Conservation (phyloP, 2,888 invertebrate species). For the Trichopoda pennipes region DNA sequence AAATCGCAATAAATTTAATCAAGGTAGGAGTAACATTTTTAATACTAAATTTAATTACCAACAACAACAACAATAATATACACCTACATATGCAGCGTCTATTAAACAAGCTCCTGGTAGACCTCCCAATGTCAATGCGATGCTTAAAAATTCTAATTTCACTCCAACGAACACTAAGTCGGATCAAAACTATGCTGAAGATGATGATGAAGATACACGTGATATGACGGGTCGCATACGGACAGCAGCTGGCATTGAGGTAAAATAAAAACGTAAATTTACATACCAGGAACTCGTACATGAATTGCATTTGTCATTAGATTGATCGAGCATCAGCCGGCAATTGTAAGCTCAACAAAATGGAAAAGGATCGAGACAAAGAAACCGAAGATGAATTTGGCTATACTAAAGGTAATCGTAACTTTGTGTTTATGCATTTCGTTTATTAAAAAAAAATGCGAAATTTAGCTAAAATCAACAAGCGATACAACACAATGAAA, state of each 20-base stretch:
- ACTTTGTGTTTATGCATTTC: background rate
- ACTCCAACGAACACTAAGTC: constrained; percentile 72
- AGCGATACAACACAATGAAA: constrained; percentile 92
- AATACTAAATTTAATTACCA: background rate
- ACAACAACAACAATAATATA: background rate
- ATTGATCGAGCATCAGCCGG: constrained; percentile 94
- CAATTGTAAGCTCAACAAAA: constrained; percentile 88
- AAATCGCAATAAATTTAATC: constrained; percentile 73
- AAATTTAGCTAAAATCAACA: constrained; percentile 91
- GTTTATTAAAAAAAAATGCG: background rate
- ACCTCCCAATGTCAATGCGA: constrained; percentile 66
- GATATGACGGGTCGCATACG: constrained; percentile 90
- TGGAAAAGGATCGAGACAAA: constrained; percentile 89
- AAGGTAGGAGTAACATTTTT: constrained; percentile 67
- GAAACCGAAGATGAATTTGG: constrained; percentile 96
- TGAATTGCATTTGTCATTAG: constrained; percentile 81
- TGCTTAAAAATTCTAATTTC: constrained; percentile 71
- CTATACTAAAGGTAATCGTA: constrained; percentile 92
- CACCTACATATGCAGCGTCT: constrained; percentile 23
- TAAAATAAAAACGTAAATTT: constrained; percentile 72
- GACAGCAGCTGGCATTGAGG: constrained; percentile 89
- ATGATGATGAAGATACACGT: constrained; percentile 87
- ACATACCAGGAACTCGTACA: background rate
- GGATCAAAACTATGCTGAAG: constrained; percentile 71
- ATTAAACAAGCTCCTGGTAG: constrained; percentile 49